Conservation (phyloP, 35 echinoderm and acorn worm species). For the Hemicentrotus pulcherrimus region DNA sequence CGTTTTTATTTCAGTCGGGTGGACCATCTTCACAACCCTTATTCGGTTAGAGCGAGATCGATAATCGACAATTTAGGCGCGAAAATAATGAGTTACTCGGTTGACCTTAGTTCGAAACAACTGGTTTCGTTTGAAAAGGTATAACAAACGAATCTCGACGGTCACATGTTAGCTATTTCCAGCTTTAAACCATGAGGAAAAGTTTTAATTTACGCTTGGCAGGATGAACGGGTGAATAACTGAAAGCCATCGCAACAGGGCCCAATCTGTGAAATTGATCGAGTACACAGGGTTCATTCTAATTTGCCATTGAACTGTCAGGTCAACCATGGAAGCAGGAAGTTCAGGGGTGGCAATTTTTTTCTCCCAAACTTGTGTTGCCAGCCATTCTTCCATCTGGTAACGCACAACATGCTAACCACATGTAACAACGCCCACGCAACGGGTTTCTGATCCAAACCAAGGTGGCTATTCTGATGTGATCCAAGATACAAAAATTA, state of each 20-base stretch:
- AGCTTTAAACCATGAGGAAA: background rate
- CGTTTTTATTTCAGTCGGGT: no score
- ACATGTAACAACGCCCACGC: background rate
- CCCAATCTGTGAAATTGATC: background rate
- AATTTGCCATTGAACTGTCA: conserved; percentile 27
- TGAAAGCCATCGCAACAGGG: background rate
- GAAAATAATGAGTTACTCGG: background rate
- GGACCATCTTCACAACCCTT: no score
- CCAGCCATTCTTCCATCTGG: conserved; percentile 19
- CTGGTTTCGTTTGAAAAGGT: background rate
- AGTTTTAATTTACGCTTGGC: background rate
- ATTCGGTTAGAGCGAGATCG: no score
- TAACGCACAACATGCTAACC: background rate
- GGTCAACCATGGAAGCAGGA: conserved; percentile 24
- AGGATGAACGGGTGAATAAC: background rate
- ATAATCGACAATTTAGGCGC: no score
- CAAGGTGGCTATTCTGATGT: background rate
- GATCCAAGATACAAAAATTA: background rate
- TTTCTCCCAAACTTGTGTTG: background rate
- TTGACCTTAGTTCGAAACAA: background rate
- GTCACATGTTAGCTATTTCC: background rate
- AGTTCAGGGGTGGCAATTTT: conserved; percentile 24
- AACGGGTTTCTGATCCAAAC: background rate
- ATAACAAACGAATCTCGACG: background rate
- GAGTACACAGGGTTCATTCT: background rate